phyloP scores from a whole-genome alignment of 2,113 vertebrate genomes.

The Henicopernis longicauda region DNA sequence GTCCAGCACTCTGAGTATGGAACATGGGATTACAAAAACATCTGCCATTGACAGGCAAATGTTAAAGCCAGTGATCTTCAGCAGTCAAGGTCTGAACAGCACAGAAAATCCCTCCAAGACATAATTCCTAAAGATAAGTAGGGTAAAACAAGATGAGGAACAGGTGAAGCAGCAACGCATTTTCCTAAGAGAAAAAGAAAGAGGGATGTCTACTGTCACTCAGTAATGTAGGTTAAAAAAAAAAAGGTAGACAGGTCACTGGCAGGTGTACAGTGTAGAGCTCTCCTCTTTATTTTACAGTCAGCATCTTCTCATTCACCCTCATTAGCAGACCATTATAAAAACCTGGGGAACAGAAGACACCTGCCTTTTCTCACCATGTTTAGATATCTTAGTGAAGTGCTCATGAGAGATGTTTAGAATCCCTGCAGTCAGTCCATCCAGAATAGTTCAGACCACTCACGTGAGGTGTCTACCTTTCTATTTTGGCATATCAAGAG shows the following conservation, averaged over 20 bases:
- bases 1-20: constrained; percentile 41
- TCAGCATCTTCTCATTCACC: background rate
- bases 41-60: constrained; percentile 65
- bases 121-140: constrained; percentile 26
- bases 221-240: background rate
- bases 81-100: constrained; percentile 11
- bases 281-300: background rate
- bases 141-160: constrained; percentile 26
- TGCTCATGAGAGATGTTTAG: background rate
- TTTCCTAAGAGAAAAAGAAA: background rate
- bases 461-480: background rate
- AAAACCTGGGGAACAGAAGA: background rate
- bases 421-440: background rate
- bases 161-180: background rate
- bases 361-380: background rate
- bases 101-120: constrained; percentile 44
- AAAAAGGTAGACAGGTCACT: background rate
- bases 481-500: background rate
- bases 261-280: background rate
- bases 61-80: constrained; percentile 37
- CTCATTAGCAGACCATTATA: background rate
- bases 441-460: background rate
- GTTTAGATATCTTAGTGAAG: background rate
- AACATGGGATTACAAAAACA: constrained; percentile 55
- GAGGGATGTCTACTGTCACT: background rate